Conservation (phyloP, 2,888 invertebrate species). For the Rhamnusium bicolor region DNA sequence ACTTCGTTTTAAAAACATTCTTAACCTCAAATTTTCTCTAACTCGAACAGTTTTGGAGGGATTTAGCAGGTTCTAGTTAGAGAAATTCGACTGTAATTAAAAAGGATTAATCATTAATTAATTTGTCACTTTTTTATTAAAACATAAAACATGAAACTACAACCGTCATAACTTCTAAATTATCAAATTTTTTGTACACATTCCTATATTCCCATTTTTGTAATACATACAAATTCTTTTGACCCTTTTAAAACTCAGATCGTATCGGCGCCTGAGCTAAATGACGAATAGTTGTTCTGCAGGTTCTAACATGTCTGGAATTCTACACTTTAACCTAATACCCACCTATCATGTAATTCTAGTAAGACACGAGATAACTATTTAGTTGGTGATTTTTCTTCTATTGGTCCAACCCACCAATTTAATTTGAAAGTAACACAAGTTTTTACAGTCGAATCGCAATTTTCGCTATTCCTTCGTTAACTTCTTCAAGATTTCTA, state of each 20-base stretch:
- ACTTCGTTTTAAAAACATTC: too few species aligned
- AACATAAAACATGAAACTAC: too few species aligned
- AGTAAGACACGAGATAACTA: neutral
- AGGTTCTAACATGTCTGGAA: slow-evolving; percentile 11
- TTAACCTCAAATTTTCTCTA: too few species aligned
- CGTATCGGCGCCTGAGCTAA: neutral
- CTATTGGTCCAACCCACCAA: neutral
- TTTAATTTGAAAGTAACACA: neutral
- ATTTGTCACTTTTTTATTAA: too few species aligned
- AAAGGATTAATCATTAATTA: too few species aligned
- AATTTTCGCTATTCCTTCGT: neutral
- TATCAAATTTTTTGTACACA: too few species aligned
- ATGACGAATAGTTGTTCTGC: slow-evolving; percentile 17
- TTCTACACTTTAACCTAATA: slow-evolving; percentile 6
- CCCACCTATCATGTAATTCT: slow-evolving; percentile 5
- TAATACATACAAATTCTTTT: neutral
- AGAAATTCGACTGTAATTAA: too few species aligned
- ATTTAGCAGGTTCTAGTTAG: too few species aligned
- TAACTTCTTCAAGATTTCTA: neutral
- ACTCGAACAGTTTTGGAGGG: too few species aligned
- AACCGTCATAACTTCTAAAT: too few species aligned
- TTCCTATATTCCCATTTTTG: too few species aligned
- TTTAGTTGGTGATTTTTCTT: neutral
- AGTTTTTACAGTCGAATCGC: neutral
- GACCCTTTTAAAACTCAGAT: neutral